A percentile compares a stretch with the other conserved stretches of the same genome.
Conservation (phyloP, 2,888 invertebrate genomes). For the Ormyrus pomaceus region DNA sequence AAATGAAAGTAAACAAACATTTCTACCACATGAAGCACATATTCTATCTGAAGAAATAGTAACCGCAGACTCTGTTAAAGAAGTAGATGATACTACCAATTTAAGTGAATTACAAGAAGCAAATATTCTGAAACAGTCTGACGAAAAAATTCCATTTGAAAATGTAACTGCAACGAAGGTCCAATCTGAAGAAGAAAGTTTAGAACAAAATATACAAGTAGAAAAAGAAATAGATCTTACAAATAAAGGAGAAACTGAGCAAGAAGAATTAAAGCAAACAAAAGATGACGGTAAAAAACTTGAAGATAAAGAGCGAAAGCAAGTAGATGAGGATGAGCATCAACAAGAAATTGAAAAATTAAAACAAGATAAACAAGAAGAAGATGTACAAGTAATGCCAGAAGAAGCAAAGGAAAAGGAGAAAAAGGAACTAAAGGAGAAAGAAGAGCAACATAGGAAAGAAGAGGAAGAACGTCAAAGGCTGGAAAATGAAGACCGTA, state of each 20-base stretch:
- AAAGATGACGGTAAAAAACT: neutral
- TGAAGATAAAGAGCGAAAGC: too few relatives aligned
- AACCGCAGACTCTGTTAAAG: neutral
- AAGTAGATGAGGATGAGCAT: neutral
- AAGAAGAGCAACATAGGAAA: constrained; percentile 53
- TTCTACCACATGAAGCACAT: neutral
- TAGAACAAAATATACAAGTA: constrained; percentile 1
- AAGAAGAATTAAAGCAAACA: constrained; percentile 2
- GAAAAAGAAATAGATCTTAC: neutral
- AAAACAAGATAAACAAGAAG: neutral
- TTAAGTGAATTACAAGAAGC: neutral
- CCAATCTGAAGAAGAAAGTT: constrained; percentile 5
- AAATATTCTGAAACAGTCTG: neutral
- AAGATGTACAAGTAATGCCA: neutral
- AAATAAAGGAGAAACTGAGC: neutral
- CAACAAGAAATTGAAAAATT: neutral
- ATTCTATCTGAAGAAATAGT: constrained; percentile 5
- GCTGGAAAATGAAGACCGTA: constrained; percentile 44
- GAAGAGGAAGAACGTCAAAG: constrained; percentile 58
- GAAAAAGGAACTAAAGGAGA: constrained; percentile 44
- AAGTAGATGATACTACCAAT: neutral
- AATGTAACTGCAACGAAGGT: neutral
- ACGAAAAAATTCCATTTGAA: neutral
- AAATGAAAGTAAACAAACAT: neutral
- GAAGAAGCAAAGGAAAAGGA: neutral